These are phyloP conservation scores for Mermis nigrescens DNA, from an alignment of 2,888 invertebrate genomes.

Conservation along the genomic window DNA sequence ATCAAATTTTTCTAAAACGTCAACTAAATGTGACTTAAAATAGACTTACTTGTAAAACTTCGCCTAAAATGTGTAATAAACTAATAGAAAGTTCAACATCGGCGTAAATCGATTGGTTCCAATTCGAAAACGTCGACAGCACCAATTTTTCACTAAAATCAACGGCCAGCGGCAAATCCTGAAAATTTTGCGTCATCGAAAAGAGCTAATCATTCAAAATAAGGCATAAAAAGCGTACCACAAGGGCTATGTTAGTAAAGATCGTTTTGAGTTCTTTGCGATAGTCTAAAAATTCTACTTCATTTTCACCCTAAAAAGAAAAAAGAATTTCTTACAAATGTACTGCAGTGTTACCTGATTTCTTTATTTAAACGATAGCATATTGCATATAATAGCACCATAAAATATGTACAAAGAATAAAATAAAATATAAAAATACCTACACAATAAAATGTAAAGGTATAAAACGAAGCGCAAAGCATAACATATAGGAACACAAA, in stretches of 20 bases:
- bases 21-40: constrained; percentile 12
- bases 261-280: constrained; percentile 39
- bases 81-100: constrained; percentile 40
- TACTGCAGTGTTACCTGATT: constrained; percentile 21
- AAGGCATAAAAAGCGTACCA: constrained; percentile 28
- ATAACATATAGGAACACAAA: too few relatives aligned
- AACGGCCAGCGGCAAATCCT: constrained; percentile 37
- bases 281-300: constrained; percentile 40
- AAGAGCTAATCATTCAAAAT: neutral
- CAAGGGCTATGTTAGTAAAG: constrained; percentile 39
- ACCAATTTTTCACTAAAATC: constrained; percentile 35
- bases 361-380: too few relatives aligned
- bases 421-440: too few relatives aligned
- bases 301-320: constrained; percentile 39
- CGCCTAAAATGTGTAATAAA: constrained; percentile 39
- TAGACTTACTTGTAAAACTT: constrained; percentile 35
- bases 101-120: constrained; percentile 35
- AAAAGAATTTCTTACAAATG: constrained; percentile 13
- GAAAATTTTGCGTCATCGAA: too few relatives aligned
- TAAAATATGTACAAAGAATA: too few relatives aligned
- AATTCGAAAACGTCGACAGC: constrained; percentile 33
- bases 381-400: too few relatives aligned
- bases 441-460: too few relatives aligned
- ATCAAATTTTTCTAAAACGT: too few relatives aligned
- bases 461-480: too few relatives aligned